Evolutionary conservation across 2,888 invertebrate species (phyloP), one percentile per base, ranked within the genome.

Genomic region (Thyatira batis): DNA sequence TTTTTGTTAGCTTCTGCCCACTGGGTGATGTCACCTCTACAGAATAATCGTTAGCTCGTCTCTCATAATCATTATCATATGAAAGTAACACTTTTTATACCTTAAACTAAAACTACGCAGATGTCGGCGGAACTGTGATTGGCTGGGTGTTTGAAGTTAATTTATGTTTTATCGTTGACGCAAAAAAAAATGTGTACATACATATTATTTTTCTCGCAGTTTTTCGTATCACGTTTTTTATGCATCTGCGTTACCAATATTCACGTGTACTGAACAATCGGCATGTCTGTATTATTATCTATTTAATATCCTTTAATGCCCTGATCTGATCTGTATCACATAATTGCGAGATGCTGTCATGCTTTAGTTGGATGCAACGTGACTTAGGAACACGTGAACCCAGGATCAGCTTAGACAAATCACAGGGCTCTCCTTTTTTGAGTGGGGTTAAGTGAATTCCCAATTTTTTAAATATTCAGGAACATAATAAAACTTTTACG

Each of bases 1-100:
- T 85, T 82, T 79, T 85, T 81, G 75, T 69, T 72, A 60, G 60
- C 65, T 61, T 57, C 71, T 57, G 64, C 76, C 79, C 76, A 78
- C 82, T 63, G 68, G 77, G 60, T 85, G 85, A 85, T 84, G 82
- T 85, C 85, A 85, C 70, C 72, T 13, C 39, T 63, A 55, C 61
- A 69, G 63, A 67, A 67, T 73, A 69, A 76, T 69, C 60, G 59
- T 65, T 64, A 60, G 56, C 67, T 61, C 48, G 23, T 33, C 17
- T 27, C 27, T 33, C 50, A n/a, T 55, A 11, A 39, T n/a, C 45
- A 20, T 52, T 25, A 49, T 48, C 49, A 49, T 53, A 21, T 28
- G 54, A 54, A 50, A 43, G 54, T 54, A 54, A 54, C 50, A 11
- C 48, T 48, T 13, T 46, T 48, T 27, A 17, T 27, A 17, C 28